Conservation (phyloP, 2,797 vertebrate genomes). For the Chelmon rostratus region DNA sequence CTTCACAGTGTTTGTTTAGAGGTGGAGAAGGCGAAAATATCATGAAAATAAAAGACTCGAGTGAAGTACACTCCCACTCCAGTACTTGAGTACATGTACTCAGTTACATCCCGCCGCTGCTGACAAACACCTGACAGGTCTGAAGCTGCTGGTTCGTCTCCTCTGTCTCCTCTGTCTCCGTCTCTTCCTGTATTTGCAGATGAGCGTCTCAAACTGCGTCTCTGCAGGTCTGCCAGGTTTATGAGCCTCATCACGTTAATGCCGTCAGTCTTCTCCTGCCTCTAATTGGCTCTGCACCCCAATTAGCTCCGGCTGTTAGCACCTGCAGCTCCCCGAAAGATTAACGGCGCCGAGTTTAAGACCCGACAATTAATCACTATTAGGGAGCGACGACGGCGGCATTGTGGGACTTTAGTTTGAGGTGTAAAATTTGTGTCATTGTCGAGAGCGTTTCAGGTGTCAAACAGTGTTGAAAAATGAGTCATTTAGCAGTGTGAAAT, state of each 20-base stretch:
- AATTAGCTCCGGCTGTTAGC: constrained; percentile 83
- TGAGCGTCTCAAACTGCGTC: constrained; percentile 62
- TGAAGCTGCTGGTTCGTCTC: neutral
- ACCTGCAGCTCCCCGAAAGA: constrained; percentile 77
- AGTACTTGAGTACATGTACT: neutral
- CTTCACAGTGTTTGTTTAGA: no score
- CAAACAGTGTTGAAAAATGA: constrained; percentile 72
- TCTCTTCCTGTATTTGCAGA: constrained; percentile 45
- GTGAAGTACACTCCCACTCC: neutral
- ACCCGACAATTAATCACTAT: constrained; percentile 70
- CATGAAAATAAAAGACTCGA: no score
- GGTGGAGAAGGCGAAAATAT: no score
- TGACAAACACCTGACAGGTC: constrained; percentile 27
- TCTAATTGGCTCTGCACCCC: constrained; percentile 81
- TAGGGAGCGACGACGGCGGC: constrained; percentile 35
- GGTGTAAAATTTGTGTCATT: constrained; percentile 69
- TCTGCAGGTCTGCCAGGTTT: constrained; percentile 70
- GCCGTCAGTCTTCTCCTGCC: constrained; percentile 61
- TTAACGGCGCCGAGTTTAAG: constrained; percentile 57
- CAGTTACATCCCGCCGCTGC: accelerated
- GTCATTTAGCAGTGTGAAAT: constrained; percentile 77
- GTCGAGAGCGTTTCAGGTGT: constrained; percentile 70
- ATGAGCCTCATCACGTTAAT: constrained; percentile 75
- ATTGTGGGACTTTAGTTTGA: constrained; percentile 63
- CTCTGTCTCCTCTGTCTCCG: neutral